Evolutionary conservation across 2,797 vertebrate genomes (phyloP).

Genomic region (Melanogrammus aeglefinus): DNA sequence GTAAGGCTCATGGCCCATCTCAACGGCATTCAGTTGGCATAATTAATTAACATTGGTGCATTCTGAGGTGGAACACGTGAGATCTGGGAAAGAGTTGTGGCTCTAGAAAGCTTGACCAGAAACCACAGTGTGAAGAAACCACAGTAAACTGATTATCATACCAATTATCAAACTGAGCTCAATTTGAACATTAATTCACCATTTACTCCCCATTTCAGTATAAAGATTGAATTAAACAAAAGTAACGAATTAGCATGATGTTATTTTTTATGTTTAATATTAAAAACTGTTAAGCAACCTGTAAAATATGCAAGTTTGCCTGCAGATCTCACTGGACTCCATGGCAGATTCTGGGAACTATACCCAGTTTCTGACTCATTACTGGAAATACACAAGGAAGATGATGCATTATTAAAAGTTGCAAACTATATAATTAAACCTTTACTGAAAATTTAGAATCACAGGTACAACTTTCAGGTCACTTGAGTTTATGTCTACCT

Average conservation of each 20-base stretch:
- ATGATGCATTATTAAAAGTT: neutral
- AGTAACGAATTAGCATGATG: neutral
- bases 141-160: constrained; percentile 1
- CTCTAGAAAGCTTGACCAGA: neutral
- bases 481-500: too few relatives aligned
- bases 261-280: neutral
- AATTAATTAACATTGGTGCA: constrained; percentile 20
- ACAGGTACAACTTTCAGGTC: too few relatives aligned
- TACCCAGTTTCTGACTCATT: neutral
- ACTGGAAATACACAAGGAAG: neutral
- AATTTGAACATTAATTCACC: neutral
- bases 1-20: constrained; percentile 36
- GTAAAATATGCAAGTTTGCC: neutral
- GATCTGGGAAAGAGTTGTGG: neutral
- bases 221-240: neutral
- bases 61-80: constrained; percentile 4
- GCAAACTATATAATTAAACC: too few relatives aligned
- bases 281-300: neutral
- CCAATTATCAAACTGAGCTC: neutral
- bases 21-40: constrained; percentile 14
- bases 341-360: neutral
- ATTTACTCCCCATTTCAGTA: neutral
- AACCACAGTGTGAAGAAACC: constrained; percentile 19
- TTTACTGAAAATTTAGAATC: too few relatives aligned
- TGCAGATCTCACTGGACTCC: neutral